phyloP scores from a whole-genome alignment of 1,140 invertebrate genomes.

The Heliconius hewitsoni region DNA sequence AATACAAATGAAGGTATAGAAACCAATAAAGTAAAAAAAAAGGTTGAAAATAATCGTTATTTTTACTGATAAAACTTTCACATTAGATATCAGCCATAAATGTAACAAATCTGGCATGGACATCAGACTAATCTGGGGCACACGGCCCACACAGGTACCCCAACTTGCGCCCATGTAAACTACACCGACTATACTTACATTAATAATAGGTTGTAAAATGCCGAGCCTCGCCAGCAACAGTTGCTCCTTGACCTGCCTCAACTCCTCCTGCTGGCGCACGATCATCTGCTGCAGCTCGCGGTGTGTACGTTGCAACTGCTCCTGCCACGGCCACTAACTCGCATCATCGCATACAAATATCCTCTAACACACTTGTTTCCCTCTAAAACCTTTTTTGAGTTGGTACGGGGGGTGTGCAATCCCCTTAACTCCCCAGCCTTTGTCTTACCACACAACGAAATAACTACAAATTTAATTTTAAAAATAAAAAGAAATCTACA shows the following conservation, averaged over 20 bases:
- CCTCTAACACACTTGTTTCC: conserved; percentile 8
- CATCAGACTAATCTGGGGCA: too few relatives aligned
- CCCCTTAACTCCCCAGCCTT: background rate
- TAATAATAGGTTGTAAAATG: conserved; percentile 85
- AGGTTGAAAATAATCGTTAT: background rate
- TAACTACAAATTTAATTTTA: background rate
- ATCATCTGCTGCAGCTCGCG: conserved; percentile 92
- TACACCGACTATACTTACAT: conserved; percentile 73
- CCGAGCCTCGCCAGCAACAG: conserved; percentile 91
- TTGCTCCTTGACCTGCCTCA: conserved; percentile 91
- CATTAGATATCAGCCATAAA: too few relatives aligned
- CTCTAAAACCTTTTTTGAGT: background rate
- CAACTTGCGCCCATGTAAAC: too few relatives aligned
- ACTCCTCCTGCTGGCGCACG: conserved; percentile 91
- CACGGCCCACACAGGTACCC: too few relatives aligned
- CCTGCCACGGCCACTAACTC: conserved; percentile 80
- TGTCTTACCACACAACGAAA: background rate
- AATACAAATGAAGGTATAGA: background rate
- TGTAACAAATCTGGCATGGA: too few relatives aligned
- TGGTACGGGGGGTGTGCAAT: too few relatives aligned
- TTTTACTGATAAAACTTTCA: too few relatives aligned
- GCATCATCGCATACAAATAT: conserved; percentile 47
- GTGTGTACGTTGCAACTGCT: conserved; percentile 91
- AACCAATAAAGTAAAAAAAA: background rate
- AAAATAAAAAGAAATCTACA: background rate